A percentile compares a stretch with the other conserved stretches of the same genome.
phyloP scores from a whole-genome alignment of 2,888 invertebrate species.

The Conistra vaccinii region DNA sequence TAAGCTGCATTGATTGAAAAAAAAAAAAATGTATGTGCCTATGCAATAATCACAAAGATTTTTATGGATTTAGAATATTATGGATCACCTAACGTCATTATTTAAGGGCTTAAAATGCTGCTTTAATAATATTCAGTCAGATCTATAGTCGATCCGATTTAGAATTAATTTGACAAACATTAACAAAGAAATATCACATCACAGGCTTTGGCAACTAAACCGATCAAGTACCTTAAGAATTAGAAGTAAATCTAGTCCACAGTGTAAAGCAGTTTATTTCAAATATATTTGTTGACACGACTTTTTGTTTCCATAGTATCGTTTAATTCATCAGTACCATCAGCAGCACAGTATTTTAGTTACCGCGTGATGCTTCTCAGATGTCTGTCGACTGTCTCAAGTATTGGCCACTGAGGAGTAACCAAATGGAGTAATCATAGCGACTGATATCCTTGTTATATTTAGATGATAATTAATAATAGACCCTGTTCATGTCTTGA shows the following conservation, averaged over 20 bases:
- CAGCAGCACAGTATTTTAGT: constrained; percentile 80
- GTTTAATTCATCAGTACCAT: constrained; percentile 77
- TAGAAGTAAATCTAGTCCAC: constrained; percentile 64
- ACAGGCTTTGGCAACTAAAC: constrained; percentile 69
- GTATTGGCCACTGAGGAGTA: constrained; percentile 18
- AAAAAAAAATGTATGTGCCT: not conserved
- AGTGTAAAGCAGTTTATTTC: constrained; percentile 69
- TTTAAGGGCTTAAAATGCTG: constrained; percentile 50
- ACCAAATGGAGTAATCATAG: constrained; percentile 28
- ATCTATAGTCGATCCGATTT: constrained; percentile 10
- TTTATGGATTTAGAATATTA: constrained; percentile 69
- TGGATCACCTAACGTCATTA: constrained; percentile 42
- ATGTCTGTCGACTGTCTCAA: constrained; percentile 76
- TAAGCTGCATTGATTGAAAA: not conserved
- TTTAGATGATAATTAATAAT: not conserved
- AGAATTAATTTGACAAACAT: constrained; percentile 19
- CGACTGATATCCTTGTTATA: not conserved
- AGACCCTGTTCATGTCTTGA: not conserved
- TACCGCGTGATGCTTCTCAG: constrained; percentile 77
- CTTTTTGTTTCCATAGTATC: constrained; percentile 79
- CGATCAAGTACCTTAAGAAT: constrained; percentile 47
- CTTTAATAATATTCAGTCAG: constrained; percentile 32
- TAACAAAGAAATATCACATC: constrained; percentile 34
- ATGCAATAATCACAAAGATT: not conserved
- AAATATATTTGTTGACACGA: constrained; percentile 76